Conservation (phyloP, 92 coral and sea anemone genomes). For the Galaxea fascicularis region DNA sequence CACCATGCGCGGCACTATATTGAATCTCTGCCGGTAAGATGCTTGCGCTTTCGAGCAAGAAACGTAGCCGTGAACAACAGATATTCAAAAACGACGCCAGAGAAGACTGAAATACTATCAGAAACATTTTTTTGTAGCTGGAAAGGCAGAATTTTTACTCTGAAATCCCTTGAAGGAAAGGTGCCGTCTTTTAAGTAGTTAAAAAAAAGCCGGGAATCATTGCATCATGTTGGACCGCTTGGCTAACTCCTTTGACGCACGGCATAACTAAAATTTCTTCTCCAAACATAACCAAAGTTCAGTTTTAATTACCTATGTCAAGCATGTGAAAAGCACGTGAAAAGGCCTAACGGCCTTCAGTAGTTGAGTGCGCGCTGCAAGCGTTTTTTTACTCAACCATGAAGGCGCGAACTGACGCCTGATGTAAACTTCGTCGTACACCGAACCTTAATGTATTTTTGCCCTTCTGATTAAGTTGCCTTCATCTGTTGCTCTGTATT, state of each 20-base stretch:
- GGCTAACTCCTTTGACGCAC: slow-evolving; percentile 6
- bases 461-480: background rate
- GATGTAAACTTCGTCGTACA: slow-evolving; percentile 2
- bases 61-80: background rate
- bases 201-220: background rate
- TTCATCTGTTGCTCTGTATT: slow-evolving; percentile 20
- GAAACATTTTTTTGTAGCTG: background rate
- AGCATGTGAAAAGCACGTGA: slow-evolving; percentile 41
- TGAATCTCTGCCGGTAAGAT: background rate
- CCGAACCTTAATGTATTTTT: background rate
- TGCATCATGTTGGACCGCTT: background rate
- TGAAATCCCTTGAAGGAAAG: slow-evolving; percentile 6
- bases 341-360: background rate
- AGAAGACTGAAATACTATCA: background rate
- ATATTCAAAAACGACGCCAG: background rate
- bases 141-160: background rate
- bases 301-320: slow-evolving; percentile 26
- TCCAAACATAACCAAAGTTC: slow-evolving; percentile 38
- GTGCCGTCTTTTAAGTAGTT: background rate
- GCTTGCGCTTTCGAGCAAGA: background rate
- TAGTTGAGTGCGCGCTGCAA: no score
- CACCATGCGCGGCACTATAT: background rate
- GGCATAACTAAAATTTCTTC: background rate
- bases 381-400: slow-evolving; percentile 28
- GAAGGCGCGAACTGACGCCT: slow-evolving; percentile 22